phyloP scores from a whole-genome alignment of 2,113 vertebrate species.

The Silurus glanis region DNA sequence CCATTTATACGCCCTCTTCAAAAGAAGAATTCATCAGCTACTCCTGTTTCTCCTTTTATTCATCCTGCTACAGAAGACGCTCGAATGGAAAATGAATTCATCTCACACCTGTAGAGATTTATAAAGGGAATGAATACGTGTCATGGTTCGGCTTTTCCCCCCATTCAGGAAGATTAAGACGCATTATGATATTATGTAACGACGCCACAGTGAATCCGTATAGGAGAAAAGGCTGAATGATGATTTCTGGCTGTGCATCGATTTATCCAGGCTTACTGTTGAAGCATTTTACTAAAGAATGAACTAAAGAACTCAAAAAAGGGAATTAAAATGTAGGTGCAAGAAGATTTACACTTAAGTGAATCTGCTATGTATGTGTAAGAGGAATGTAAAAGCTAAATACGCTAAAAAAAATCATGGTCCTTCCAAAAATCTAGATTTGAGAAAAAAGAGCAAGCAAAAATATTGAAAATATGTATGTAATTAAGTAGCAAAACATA shows the following conservation, averaged over 20 bases:
- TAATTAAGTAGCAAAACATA: not conserved
- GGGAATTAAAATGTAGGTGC: not conserved
- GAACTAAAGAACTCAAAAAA: not conserved
- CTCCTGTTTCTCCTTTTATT: not conserved
- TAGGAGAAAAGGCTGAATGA: constrained; percentile 12
- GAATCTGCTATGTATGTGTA: not conserved
- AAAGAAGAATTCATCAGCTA: constrained; percentile 32
- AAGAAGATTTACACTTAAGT: not conserved
- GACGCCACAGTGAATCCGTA: constrained; percentile 14
- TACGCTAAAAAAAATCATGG: constrained; percentile 3
- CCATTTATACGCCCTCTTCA: not conserved
- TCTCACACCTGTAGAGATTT: constrained; percentile 1
- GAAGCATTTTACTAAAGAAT: constrained; percentile 22
- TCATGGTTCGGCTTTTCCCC: constrained; percentile 14
- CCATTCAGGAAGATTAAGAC: constrained; percentile 29
- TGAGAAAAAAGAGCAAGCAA: not conserved
- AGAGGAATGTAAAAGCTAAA: constrained; percentile 18
- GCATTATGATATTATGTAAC: constrained; percentile 14
- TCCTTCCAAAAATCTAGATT: not conserved
- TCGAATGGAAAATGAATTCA: constrained; percentile 13
- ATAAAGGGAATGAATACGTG: constrained; percentile 15
- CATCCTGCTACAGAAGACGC: constrained; percentile 14
- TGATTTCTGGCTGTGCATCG: not conserved
- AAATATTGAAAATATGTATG: too few species aligned
- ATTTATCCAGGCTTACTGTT: not conserved